Base-by-base conservation (phyloP, 1,140 invertebrate genomes). In the Caenorhabditis inopinata region DNA sequence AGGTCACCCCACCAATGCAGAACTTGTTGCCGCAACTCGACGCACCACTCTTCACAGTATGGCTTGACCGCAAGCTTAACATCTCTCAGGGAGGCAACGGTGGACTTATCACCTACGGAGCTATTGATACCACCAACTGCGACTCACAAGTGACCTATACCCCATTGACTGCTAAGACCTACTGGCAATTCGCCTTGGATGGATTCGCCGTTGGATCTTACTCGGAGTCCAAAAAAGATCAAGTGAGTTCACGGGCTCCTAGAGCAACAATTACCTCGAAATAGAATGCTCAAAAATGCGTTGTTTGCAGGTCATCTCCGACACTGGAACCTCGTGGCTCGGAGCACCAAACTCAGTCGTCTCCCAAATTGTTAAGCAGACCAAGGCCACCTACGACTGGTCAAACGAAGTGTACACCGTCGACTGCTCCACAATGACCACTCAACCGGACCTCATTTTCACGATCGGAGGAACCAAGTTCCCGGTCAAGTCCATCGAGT, bases 21-120 rank as follows among this genome's bases (percentile, higher is more conserved):
- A 85, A 85, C 76, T 85, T 21, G 68, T 85, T n/a, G 38, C 25
- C 42, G 12, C 82, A 83, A 58, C 75, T 85, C 4, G 82, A 81
- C 38, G 45, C 73, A 18, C 76, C 53, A 12, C 68, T 85, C 32
- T 85, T 85, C 82, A 85, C 84, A 25, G 84, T 85, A 16, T 85
- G 84, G 84, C 58, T 85, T 7, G 84, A 85, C 45, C 83, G 84
- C 23, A 75, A 85, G 29, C 32, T 85, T 46, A 53, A 79, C 46
- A 51, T 58, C 29, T 48, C 81, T 27, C 49, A 83, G 48, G 84
- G 75, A 23, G 48, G 49, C 73, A 68, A 25, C 62, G 83, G 68
- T 11, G 84, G 84, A 42, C 80, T 84, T 9, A 85, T 85, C 84
- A 85, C 84, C 79, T 85, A 85, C 76, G 84, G 84, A 35, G 84